Conservation (phyloP, 2,888 invertebrate genomes). For the Sinohyriopsis cumingii region DNA sequence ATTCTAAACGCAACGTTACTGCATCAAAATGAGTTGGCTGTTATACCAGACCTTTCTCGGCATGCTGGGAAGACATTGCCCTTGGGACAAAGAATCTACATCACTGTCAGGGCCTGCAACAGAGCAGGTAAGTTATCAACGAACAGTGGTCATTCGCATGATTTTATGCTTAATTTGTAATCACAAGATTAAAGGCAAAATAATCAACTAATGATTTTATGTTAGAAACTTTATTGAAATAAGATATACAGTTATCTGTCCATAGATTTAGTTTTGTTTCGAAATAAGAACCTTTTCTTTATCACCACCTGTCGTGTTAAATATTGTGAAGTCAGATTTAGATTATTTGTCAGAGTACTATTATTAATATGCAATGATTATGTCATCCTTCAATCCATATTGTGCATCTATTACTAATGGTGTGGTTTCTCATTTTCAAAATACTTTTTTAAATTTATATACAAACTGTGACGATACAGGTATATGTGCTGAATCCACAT, state of each 20-base stretch:
- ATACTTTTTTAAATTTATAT: no score
- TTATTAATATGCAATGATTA: no score
- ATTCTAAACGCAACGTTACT: constrained; percentile 9
- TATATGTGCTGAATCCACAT: constrained; percentile 28
- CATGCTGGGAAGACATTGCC: constrained; percentile 18
- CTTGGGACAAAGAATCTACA: constrained; percentile 29
- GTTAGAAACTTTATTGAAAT: no score
- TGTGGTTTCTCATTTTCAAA: no score
- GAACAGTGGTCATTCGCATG: background rate
- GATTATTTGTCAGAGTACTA: no score
- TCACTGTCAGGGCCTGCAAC: constrained; percentile 49
- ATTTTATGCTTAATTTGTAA: background rate
- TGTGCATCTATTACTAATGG: no score
- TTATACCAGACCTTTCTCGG: constrained; percentile 7
- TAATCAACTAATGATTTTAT: background rate
- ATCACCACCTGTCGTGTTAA: no score
- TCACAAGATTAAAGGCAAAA: background rate
- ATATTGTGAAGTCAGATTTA: no score
- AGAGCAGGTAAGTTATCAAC: constrained; percentile 30
- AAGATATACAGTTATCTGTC: no score
- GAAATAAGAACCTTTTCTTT: no score
- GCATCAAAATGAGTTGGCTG: constrained; percentile 17
- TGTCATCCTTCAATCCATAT: no score
- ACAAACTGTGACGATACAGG: constrained; percentile 9
- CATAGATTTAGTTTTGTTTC: no score